phyloP scores from a whole-genome alignment of 1,140 invertebrate species.

The Drosophila prosaltans region DNA sequence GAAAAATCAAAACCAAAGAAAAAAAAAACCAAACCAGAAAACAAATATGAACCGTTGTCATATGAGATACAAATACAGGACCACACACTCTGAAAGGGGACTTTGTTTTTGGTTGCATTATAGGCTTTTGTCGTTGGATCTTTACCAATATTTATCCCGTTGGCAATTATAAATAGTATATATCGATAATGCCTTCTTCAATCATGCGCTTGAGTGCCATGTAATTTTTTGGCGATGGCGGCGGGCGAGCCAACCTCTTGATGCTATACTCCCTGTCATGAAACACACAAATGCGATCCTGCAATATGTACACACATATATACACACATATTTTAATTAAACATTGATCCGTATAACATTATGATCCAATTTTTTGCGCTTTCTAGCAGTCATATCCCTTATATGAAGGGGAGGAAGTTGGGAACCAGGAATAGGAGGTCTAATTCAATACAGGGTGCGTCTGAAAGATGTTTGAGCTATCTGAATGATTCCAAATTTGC shows the following conservation, averaged over 20 bases:
- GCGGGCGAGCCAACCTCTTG: conserved; percentile 68
- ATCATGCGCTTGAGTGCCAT: conserved; percentile 76
- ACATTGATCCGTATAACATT: not conserved
- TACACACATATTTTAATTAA: conserved; percentile 12
- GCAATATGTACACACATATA: conserved; percentile 58
- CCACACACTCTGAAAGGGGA: not conserved
- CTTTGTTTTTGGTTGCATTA: not conserved
- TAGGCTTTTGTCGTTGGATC: not conserved
- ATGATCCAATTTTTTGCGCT: not conserved
- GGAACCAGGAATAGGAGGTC: not conserved
- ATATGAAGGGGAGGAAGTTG: not conserved
- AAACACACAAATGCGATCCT: conserved; percentile 78
- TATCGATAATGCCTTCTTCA: conserved; percentile 72
- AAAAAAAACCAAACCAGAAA: conserved; percentile 1
- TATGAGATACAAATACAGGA: conserved; percentile 17
- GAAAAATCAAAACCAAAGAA: conserved; percentile 35
- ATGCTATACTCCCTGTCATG: conserved; percentile 78
- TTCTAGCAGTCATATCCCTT: not conserved
- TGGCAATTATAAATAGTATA: conserved; percentile 67
- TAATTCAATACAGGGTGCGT: not conserved
- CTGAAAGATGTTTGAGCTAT: not conserved
- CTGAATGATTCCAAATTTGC: conserved; percentile 7
- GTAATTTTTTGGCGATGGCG: conserved; percentile 77
- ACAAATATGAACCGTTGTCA: conserved; percentile 25
- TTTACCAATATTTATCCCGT: not conserved